A percentile compares a stretch with the other conserved stretches of the same genome.
phyloP scores from a whole-genome alignment of 37 sponge, comb jelly and placozoan genomes.

The Petrosia ficiformis region DNA sequence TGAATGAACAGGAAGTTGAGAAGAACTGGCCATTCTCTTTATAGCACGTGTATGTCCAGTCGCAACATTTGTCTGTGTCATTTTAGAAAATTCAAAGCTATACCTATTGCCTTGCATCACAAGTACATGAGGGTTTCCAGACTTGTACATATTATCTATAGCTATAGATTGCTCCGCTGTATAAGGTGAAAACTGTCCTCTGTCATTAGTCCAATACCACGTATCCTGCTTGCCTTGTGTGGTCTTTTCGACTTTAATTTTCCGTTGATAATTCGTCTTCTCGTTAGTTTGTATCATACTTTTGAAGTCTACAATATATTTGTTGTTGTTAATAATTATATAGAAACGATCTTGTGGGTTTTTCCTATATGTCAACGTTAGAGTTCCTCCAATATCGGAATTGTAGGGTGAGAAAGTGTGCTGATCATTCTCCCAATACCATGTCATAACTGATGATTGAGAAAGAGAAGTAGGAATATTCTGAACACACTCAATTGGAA shows the following conservation, averaged over 20 bases:
- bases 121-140: background rate
- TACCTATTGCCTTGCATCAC: background rate
- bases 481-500: background rate
- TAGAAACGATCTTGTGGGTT: slow-evolving; percentile 4
- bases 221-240: no score
- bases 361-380: slow-evolving; percentile 5
- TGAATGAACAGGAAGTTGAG: background rate
- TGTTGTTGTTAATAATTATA: background rate
- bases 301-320: slow-evolving; percentile 29
- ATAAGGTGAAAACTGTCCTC: slow-evolving; percentile 28
- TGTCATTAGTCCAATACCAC: slow-evolving; percentile 58
- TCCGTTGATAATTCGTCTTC: background rate
- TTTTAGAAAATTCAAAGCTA: slow-evolving; percentile 8
- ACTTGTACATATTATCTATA: slow-evolving; percentile 55
- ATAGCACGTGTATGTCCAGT: slow-evolving; percentile 8
- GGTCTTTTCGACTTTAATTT: background rate
- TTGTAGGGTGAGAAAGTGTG: background rate
- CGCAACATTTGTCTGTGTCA: slow-evolving; percentile 5
- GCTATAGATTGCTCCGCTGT: slow-evolving; percentile 21
- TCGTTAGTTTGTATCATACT: slow-evolving; percentile 73
- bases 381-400: background rate
- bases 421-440: slow-evolving; percentile 23
- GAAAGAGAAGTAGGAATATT: background rate
- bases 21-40: background rate
- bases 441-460: background rate